Evolutionary conservation across 2,888 invertebrate species (phyloP).

Genomic region (Acanthococcus lagerstroemiae): DNA sequence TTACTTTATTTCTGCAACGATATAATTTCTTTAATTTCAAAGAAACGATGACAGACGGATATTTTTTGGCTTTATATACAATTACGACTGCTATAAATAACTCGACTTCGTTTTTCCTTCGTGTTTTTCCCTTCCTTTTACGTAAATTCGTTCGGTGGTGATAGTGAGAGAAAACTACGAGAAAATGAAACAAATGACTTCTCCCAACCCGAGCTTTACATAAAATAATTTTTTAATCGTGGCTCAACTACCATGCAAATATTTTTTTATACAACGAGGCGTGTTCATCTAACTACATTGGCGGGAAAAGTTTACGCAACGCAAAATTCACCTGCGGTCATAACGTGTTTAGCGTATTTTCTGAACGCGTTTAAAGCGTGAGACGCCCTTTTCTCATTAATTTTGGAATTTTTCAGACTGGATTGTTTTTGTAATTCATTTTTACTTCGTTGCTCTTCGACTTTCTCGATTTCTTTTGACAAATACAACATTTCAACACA

Average conservation of each 20-base stretch:
- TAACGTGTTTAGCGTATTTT: constrained; percentile 29
- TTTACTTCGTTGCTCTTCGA: constrained; percentile 26
- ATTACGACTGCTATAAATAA: no score
- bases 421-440: constrained; percentile 28
- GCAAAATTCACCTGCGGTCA: constrained; percentile 23
- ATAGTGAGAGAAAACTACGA: no score
- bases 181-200: no score
- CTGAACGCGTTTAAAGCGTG: constrained; percentile 27
- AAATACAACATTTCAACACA: constrained; percentile 10
- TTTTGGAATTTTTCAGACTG: constrained; percentile 26
- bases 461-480: constrained; percentile 23
- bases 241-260: constrained; percentile 24
- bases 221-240: not conserved
- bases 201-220: no score
- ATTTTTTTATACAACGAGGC: constrained; percentile 11
- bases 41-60: no score
- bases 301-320: constrained; percentile 1
- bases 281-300: constrained; percentile 25
- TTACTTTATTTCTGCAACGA: no score
- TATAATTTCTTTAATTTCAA: no score
- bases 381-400: constrained; percentile 26
- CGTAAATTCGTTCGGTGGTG: no score
- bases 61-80: no score
- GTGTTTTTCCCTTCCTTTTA: no score
- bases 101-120: no score